Base-by-base conservation (phyloP, 1,140 invertebrate species). In the Achroia grisella region DNA sequence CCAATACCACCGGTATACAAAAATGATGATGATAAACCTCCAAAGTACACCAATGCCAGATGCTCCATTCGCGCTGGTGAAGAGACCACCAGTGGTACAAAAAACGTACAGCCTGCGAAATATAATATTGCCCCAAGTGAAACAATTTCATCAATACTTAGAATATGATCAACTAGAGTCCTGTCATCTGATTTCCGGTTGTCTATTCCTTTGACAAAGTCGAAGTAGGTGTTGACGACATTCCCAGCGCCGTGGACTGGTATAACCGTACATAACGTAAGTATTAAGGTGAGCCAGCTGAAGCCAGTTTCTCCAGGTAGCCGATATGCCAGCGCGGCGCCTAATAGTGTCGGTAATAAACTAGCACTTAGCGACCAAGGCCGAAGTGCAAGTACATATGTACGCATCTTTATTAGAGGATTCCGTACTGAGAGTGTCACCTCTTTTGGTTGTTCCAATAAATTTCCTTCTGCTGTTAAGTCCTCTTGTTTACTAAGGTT, bases 201-300 rank as follows among this genome's bases (percentile, higher is more conserved):
- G 70, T 98, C 97, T 32, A 98, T 96, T 23, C 96, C 97, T 86
- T 95, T 95, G 5, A 95, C 90, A 74, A 95, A 98, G 86, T 98
- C 96, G 74, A 93, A 98, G 77, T 98, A 98, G 0, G 96, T 98
- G 73, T 98, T 98, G 0, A 98, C 96, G n/a, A 98, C 91, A 85
- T 98, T 98, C 29, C 96, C 97, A 43, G 97, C 97, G 37, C 95
- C 95, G 77, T 98, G 97, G 1, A 98, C 96, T 10, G 93, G 95
- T 39, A 97, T 86, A 5, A 97, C 91, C 1, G 95, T 97, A 34
- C 95, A 89, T 13, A 95, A 84, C 0, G 95, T 97, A 0, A 96
- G 83, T 6, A 97, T 59, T 44, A 97, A 89, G 2, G 93, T 93
- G 31, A 93, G 70, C 75, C 93, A 88, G 66, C 91, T 95, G 68